Percentiles rank a stretch among this genome's conserved stretches.
Evolutionary conservation across 1,140 invertebrate genomes (phyloP).

Genomic region (Asobara japonica): DNA sequence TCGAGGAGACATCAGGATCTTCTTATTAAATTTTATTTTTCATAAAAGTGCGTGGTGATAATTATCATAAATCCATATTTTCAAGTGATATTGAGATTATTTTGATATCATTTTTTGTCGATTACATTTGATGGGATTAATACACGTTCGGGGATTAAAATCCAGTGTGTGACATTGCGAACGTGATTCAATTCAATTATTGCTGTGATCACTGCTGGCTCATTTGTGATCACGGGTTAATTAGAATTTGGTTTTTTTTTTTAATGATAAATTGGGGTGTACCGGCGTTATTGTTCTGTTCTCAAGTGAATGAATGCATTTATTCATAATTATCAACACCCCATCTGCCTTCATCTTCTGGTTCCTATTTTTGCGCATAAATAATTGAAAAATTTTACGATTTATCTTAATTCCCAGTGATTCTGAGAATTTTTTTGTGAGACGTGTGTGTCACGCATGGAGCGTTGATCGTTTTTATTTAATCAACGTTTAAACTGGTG

Average conservation of each 20-base stretch:
- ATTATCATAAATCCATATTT: not conserved
- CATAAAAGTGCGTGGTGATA: conserved; percentile 12
- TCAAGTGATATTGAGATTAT: not conserved
- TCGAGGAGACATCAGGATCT: not conserved
- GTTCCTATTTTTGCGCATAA: conserved; percentile 7
- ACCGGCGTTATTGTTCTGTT: conserved; percentile 1
- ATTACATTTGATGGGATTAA: not conserved
- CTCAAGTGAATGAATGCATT: not conserved
- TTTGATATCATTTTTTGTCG: not conserved
- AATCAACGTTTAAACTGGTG: not conserved
- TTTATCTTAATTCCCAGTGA: not conserved
- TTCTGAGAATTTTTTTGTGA: not conserved
- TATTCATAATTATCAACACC: not conserved
- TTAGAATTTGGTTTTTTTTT: conserved; percentile 8
- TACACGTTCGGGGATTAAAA: conserved; percentile 8
- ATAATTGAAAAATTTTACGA: not conserved
- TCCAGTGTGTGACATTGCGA: conserved; percentile 24
- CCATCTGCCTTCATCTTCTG: conserved; percentile 18
- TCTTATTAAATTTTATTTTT: not conserved
- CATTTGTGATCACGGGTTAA: not conserved
- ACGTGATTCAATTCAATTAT: conserved; percentile 10
- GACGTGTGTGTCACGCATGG: conserved; percentile 1
- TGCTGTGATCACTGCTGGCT: conserved; percentile 5
- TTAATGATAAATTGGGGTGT: conserved; percentile 4
- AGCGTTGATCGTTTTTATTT: not conserved